Conservation (phyloP, 2,888 invertebrate species). For the Synergus umbraculus region DNA sequence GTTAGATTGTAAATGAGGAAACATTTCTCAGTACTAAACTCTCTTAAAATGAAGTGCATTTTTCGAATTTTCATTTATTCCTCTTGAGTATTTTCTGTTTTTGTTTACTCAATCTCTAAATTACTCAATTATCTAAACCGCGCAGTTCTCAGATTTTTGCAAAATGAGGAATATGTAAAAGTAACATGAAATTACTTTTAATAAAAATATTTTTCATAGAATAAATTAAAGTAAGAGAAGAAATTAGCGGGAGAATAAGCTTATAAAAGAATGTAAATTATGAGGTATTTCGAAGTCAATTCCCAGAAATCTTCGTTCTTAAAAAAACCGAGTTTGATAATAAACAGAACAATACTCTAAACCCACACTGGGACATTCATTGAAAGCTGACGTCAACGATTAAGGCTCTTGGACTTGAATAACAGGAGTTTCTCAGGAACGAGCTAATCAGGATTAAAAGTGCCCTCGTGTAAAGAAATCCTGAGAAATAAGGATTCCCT, state of each 20-base stretch:
- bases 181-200: too few relatives aligned
- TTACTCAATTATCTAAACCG: not conserved
- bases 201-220: too few relatives aligned
- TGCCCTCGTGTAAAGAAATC: not conserved
- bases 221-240: too few relatives aligned
- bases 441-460: not conserved
- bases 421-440: not conserved
- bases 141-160: not conserved
- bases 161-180: too few relatives aligned
- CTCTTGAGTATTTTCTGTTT: not conserved
- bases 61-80: not conserved
- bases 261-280: not conserved
- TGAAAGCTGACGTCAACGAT: constrained; percentile 12
- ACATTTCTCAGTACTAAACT: not conserved
- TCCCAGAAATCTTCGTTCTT: not conserved
- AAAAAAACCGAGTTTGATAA: constrained; percentile 6
- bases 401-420: not conserved
- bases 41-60: not conserved
- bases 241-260: not conserved
- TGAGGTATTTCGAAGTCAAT: not conserved
- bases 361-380: not conserved
- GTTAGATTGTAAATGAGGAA: not conserved
- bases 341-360: constrained; percentile 19
- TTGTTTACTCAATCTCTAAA: not conserved
- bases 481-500: not conserved